Base-by-base conservation (phyloP, 1,140 invertebrate genomes). In the Pogonus chalceus region DNA sequence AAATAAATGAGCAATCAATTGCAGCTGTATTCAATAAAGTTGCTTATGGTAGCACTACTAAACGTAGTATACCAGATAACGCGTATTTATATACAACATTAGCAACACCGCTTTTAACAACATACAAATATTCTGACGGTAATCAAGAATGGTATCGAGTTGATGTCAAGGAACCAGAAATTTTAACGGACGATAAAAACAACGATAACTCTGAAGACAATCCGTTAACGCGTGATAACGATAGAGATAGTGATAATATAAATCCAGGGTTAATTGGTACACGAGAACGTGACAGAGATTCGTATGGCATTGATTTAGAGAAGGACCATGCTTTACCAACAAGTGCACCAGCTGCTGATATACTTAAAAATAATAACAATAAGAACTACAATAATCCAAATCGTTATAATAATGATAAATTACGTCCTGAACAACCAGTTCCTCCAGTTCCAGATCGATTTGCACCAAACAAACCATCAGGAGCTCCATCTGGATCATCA, bases 301-400 rank as follows among this genome's bases (percentile, higher is more conserved):
- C n/a, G n/a, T 83, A 82, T 70, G 81, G 82, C 60, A 69, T 75
- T 20, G 81, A 83, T 62, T 61, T 83, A 62, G 81, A 83, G 67
- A 71, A 78, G 58, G 81, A 83, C 66, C 81, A 83, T 65, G 80
- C 76, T 2, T 64, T 83, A 55, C 81, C 81, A 7, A 83, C 81
- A 52, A 81, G 79, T n/a, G 80, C 82, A 35, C 81, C 81, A 35
- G 82, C 82, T 59, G 81, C 81, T 1, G 81, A 83, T 65, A 83
- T 83, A 52, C 72, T 83, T 56, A 83, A 83, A 65, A 83, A 81
- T 57, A 82, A 83, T 66, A 81, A 79, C 66, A 83, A 83, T 63
- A 79, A 79, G 31, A 77, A 81, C 14, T 83, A 83, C 62, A 79
- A 81, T 54, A 84, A 83, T 69, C 80, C 81, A 22, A 76, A 76